A percentile compares a stretch with the other conserved stretches of the same genome.
Conservation (phyloP, 2,797 vertebrate genomes). For the Vultur gryphus region DNA sequence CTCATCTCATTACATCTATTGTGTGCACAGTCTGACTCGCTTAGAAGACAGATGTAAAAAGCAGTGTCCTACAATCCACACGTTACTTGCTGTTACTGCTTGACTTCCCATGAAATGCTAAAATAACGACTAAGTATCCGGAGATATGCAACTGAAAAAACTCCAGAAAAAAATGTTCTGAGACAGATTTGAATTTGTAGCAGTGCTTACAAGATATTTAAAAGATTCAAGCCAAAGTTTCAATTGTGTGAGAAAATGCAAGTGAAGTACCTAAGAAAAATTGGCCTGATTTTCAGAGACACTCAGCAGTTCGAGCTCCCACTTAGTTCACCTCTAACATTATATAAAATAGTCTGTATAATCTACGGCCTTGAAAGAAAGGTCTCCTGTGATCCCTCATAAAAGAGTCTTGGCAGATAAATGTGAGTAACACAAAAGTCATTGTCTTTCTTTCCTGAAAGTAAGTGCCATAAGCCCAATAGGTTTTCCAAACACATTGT, state of each 20-base stretch:
- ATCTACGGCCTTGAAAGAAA: background rate
- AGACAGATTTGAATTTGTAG: background rate
- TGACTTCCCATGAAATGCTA: background rate
- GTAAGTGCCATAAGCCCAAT: background rate
- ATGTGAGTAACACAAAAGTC: background rate
- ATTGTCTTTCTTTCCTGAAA: background rate
- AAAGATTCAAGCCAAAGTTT: background rate
- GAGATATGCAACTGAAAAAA: background rate
- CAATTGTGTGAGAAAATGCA: background rate
- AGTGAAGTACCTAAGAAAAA: background rate
- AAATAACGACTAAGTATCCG: background rate
- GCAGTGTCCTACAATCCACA: background rate
- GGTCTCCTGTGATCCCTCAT: background rate
- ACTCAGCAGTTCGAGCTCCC: background rate
- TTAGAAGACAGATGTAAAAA: background rate
- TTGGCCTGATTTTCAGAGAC: background rate
- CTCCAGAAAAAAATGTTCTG: background rate
- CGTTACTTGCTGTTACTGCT: background rate
- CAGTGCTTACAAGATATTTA: background rate
- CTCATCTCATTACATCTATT: background rate
- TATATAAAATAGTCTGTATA: slow-evolving; percentile 2
- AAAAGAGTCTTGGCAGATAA: background rate
- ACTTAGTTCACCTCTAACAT: background rate
- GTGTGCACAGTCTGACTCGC: background rate
- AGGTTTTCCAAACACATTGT: background rate